These are phyloP conservation scores for Archivesica marissinica DNA, from an alignment of 1,140 invertebrate genomes.

Conservation along the genomic window DNA sequence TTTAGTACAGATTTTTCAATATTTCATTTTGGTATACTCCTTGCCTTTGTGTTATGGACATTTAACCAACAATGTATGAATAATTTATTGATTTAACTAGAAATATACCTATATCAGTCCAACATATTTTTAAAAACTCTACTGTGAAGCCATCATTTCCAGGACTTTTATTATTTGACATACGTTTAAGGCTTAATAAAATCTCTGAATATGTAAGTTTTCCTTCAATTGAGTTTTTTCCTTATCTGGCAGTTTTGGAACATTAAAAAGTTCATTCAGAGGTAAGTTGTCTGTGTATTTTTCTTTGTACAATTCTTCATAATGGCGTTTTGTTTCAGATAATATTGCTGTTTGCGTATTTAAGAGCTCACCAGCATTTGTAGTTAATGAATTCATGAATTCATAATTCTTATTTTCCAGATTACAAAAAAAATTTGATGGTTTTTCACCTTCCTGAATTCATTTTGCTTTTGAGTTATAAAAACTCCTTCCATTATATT, in stretches of 20 bases:
- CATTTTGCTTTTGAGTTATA: constrained; percentile 11
- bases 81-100: constrained; percentile 11
- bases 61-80: neutral
- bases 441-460: constrained; percentile 32
- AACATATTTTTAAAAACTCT: neutral
- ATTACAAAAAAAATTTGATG: constrained; percentile 6
- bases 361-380: neutral
- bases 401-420: constrained; percentile 22
- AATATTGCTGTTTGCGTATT: neutral
- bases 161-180: constrained; percentile 6
- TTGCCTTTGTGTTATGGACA: constrained; percentile 13
- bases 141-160: constrained; percentile 28
- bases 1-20: constrained; percentile 40
- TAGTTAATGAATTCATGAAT: constrained; percentile 4
- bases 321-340: constrained; percentile 4
- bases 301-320: neutral
- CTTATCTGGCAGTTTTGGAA: neutral
- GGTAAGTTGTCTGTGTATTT: neutral
- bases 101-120: neutral
- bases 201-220: neutral
- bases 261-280: neutral
- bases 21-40: constrained; percentile 36
- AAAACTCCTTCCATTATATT: neutral
- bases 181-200: neutral
- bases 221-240: neutral